Percentiles rank a stretch among this genome's conserved stretches.
Conservation (phyloP, 1,140 invertebrate genomes). For the Tetragnatha versicolor region DNA sequence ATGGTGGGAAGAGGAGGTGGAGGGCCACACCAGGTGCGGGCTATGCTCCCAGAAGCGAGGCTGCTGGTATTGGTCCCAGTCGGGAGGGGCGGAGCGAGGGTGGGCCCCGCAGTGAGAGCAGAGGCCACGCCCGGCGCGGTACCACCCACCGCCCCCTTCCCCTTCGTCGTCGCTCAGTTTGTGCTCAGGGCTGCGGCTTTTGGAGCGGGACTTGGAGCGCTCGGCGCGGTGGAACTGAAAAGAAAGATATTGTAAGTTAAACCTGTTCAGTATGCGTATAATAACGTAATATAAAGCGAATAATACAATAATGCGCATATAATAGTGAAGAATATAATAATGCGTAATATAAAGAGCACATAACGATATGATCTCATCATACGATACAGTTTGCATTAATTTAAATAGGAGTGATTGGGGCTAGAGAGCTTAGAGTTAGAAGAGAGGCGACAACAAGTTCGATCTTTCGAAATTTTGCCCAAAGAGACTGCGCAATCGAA, state of each 20-base stretch:
- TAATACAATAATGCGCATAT: no score
- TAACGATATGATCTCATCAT: no score
- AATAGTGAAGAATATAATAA: no score
- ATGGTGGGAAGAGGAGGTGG: not conserved
- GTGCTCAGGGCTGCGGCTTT: constrained; percentile 39
- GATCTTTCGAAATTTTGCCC: no score
- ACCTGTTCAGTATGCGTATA: no score
- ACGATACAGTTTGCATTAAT: no score
- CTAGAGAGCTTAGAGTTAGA: no score
- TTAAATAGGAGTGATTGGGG: no score
- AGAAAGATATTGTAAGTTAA: not conserved
- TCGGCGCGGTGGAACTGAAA: constrained; percentile 19
- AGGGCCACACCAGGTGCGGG: constrained; percentile 12
- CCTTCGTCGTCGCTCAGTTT: constrained; percentile 46
- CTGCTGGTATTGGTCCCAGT: constrained; percentile 26
- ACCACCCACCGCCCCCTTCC: not conserved
- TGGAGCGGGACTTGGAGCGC: constrained; percentile 27
- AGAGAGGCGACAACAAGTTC: no score
- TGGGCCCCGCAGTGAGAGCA: constrained; percentile 41
- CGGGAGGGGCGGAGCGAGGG: constrained; percentile 18
- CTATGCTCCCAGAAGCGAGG: constrained; percentile 42
- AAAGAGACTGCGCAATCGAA: no score
- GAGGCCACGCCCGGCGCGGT: not conserved
- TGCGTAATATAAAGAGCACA: no score
- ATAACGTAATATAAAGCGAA: no score